phyloP scores from a whole-genome alignment of 2,113 vertebrate genomes.

The Geococcyx californianus region DNA sequence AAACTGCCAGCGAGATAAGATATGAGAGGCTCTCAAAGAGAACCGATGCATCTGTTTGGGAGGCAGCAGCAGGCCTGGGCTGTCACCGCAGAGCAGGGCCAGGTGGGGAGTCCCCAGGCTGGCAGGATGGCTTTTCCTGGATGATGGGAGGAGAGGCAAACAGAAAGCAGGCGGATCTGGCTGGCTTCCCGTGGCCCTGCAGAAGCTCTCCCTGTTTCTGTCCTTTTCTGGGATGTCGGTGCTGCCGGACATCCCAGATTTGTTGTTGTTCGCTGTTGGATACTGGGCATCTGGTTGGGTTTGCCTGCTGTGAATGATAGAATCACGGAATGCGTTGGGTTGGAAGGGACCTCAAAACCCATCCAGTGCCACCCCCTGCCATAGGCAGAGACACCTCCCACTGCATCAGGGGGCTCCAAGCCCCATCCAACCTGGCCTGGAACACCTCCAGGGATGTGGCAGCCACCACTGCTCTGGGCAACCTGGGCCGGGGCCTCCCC shows the following conservation, averaged over 20 bases:
- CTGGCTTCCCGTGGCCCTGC: neutral
- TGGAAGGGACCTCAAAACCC: no score
- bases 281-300: neutral
- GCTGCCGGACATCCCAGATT: fast-evolving
- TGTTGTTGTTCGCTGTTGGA: neutral
- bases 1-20: slow-evolving; percentile 16
- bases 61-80: slow-evolving; percentile 36
- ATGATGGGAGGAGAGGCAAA: neutral
- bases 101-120: slow-evolving; percentile 13
- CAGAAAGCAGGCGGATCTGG: neutral
- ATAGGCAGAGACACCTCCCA: no score
- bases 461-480: no score
- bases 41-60: slow-evolving; percentile 34
- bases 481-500: no score
- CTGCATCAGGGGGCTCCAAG: no score
- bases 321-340: no score
- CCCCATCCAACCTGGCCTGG: no score
- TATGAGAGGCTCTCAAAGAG: slow-evolving; percentile 34
- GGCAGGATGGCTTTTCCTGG: neutral
- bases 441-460: no score
- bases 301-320: neutral
- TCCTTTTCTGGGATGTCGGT: fast-evolving
- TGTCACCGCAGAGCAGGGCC: neutral
- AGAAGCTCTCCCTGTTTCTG: neutral
- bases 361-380: no score